A percentile compares a stretch with the other conserved stretches of the same genome.
Evolutionary conservation across 2,113 vertebrate genomes (phyloP).

Genomic region (Monopterus albus): DNA sequence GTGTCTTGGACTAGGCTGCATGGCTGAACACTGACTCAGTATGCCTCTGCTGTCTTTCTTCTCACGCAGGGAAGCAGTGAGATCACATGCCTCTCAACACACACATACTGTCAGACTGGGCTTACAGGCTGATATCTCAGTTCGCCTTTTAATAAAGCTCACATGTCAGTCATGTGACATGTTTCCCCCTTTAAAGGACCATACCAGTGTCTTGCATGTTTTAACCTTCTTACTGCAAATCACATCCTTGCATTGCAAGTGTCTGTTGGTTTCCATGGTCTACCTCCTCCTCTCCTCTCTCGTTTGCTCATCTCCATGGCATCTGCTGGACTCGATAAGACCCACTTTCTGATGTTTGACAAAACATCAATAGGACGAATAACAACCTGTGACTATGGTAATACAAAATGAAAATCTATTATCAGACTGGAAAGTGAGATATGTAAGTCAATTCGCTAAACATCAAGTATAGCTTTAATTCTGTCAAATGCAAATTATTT

Average conservation of each 20-base stretch:
- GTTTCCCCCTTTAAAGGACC: neutral
- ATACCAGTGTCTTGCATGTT: neutral
- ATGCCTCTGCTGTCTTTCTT: constrained; percentile 54
- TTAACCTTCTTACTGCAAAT: too few relatives aligned
- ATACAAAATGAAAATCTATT: too few relatives aligned
- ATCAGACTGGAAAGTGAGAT: neutral
- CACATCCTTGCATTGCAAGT: too few relatives aligned
- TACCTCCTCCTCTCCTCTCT: too few relatives aligned
- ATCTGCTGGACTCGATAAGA: too few relatives aligned
- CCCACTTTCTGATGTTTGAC: too few relatives aligned
- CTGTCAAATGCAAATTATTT: too few relatives aligned
- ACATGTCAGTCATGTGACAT: constrained; percentile 43
- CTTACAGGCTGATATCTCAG: constrained; percentile 45
- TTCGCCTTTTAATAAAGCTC: constrained; percentile 36
- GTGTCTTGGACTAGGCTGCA: constrained; percentile 32
- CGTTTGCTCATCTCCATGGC: neutral
- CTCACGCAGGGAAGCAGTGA: constrained; percentile 59
- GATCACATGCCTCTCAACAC: constrained; percentile 60
- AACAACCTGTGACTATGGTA: too few relatives aligned
- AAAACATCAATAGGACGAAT: too few relatives aligned
- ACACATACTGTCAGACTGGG: constrained; percentile 29
- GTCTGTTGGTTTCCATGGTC: neutral
- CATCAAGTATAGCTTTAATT: neutral
- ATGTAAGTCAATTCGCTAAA: neutral
- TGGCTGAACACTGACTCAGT: constrained; percentile 67